phyloP scores from a whole-genome alignment of 2,888 invertebrate genomes.

The Lutraria lutraria region DNA sequence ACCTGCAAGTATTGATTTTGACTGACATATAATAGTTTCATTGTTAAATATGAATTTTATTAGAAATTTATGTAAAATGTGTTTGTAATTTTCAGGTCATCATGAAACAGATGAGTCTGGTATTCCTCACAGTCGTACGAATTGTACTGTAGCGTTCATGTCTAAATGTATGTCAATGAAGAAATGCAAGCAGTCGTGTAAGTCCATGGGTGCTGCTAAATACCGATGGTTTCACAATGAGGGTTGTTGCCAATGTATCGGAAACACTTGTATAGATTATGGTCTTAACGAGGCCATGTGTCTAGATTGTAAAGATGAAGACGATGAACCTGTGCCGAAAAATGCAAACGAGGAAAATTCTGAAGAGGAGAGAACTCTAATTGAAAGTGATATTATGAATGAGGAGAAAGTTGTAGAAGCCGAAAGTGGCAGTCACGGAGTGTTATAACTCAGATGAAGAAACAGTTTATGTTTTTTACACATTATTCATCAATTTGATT shows the following conservation, averaged over 20 bases:
- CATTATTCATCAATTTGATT: background rate
- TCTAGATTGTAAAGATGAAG: constrained; percentile 32
- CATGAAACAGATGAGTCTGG: background rate
- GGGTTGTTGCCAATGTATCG: constrained; percentile 97
- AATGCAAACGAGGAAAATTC: constrained; percentile 19
- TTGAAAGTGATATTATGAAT: constrained; percentile 29
- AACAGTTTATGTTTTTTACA: constrained; percentile 4
- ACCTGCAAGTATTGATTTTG: background rate
- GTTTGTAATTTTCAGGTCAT: constrained; percentile 30
- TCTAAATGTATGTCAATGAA: constrained; percentile 95
- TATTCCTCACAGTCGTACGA: constrained; percentile 84
- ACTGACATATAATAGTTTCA: background rate
- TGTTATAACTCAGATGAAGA: background rate
- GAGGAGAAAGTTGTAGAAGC: constrained; percentile 29
- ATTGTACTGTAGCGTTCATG: constrained; percentile 97
- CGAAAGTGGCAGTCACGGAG: constrained; percentile 12
- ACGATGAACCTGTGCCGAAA: background rate
- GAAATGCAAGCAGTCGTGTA: constrained; percentile 94
- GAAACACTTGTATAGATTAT: constrained; percentile 95
- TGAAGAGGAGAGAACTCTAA: constrained; percentile 19
- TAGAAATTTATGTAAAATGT: background rate
- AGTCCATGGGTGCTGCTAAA: constrained; percentile 92
- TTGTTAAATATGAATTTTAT: background rate
- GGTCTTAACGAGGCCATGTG: constrained; percentile 87
- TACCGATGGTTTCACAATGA: constrained; percentile 96